A percentile compares a stretch with the other conserved stretches of the same genome.
Evolutionary conservation across 2,113 vertebrate species (phyloP).

Genomic region (Aythya baeri): DNA sequence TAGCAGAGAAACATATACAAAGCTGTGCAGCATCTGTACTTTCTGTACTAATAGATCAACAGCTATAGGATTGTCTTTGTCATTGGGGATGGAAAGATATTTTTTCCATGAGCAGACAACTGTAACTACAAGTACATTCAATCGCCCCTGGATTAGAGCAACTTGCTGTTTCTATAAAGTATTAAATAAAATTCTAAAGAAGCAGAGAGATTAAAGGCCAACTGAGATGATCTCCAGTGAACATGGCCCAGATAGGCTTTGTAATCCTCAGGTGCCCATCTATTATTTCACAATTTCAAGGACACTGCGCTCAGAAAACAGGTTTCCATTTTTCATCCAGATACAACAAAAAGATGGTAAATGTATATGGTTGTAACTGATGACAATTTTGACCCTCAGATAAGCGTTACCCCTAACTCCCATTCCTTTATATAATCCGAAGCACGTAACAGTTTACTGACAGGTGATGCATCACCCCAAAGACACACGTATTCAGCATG

Average conservation of each 20-base stretch:
- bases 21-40: background rate
- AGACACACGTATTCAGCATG: background rate
- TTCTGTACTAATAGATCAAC: background rate
- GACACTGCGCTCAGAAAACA: background rate
- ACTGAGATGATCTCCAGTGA: background rate
- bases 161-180: conserved; percentile 13
- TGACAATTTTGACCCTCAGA: background rate
- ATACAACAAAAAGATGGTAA: background rate
- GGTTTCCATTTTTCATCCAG: background rate
- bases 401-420: background rate
- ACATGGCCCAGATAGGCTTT: background rate
- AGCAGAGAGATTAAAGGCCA: conserved; percentile 42
- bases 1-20: background rate
- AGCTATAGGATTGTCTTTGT: background rate
- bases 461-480: background rate
- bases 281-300: conserved; percentile 39
- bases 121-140: background rate
- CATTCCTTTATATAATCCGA: background rate
- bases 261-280: background rate
- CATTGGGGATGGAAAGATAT: background rate
- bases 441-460: background rate
- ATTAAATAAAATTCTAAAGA: conserved; percentile 55
- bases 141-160: background rate
- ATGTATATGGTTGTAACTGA: background rate
- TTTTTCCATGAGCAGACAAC: background rate